Evolutionary conservation across 2,888 invertebrate species (phyloP).

Genomic region (Acanthosepion esculentum): DNA sequence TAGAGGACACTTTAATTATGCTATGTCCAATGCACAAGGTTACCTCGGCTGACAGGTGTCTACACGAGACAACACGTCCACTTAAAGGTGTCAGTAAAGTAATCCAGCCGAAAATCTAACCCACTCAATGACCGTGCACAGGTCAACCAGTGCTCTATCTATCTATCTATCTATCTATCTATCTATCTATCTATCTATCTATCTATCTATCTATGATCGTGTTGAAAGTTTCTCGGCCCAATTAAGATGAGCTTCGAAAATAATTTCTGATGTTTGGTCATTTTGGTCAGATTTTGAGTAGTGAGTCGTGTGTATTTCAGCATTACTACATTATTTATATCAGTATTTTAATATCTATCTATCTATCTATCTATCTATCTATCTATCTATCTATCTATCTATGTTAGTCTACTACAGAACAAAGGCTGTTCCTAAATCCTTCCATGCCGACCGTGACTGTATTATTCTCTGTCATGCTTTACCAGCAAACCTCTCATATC

Average conservation of each 20-base stretch:
- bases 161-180: not conserved
- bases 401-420: not conserved
- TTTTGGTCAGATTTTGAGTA: no score
- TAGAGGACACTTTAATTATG: slow-evolving; percentile 6
- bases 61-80: slow-evolving; percentile 33
- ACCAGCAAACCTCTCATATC: no score
- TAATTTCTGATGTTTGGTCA: no score
- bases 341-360: no score
- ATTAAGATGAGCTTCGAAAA: no score
- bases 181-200: not conserved
- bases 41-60: slow-evolving; percentile 33
- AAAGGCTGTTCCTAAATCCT: no score
- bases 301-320: no score
- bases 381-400: not conserved
- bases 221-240: no score
- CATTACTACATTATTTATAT: not conserved
- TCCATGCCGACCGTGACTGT: no score
- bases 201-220: not conserved
- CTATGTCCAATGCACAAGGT: slow-evolving; percentile 7
- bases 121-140: slow-evolving; percentile 23
- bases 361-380: no score
- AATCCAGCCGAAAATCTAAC: slow-evolving; percentile 33
- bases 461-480: no score
- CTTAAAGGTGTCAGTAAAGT: slow-evolving; percentile 33
- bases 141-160: not conserved